phyloP scores from a whole-genome alignment of 2,888 invertebrate genomes.

The Drosophila bunnanda region DNA sequence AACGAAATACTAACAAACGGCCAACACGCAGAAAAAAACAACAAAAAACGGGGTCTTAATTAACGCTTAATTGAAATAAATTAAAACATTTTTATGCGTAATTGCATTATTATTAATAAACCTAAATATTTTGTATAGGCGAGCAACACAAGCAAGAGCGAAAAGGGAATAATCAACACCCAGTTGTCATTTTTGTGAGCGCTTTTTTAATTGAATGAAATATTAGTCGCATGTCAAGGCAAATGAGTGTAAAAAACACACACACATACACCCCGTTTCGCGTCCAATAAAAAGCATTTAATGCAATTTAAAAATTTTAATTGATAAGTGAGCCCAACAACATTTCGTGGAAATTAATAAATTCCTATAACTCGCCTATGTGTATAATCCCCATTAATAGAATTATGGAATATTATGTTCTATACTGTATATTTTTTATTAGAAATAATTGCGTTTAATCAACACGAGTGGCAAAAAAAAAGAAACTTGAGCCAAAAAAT shows the following conservation, averaged over 20 bases:
- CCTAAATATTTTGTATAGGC: constrained; percentile 71
- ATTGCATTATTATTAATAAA: constrained; percentile 85
- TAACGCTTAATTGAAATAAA: constrained; percentile 85
- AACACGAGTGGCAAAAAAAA: constrained; percentile 8
- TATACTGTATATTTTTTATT: constrained; percentile 62
- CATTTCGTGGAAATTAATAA: constrained; percentile 49
- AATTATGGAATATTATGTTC: constrained; percentile 59
- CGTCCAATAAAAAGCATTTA: constrained; percentile 53
- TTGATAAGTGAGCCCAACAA: constrained; percentile 71
- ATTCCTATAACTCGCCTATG: constrained; percentile 46
- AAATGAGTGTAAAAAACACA: constrained; percentile 29
- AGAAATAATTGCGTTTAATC: constrained; percentile 58
- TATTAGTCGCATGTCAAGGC: constrained; percentile 64
- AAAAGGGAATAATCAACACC: constrained; percentile 35
- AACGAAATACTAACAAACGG: constrained; percentile 29
- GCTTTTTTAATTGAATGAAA: constrained; percentile 73
- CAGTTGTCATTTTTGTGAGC: constrained; percentile 47
- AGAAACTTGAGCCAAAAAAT: constrained; percentile 25
- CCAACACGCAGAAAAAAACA: constrained; percentile 27
- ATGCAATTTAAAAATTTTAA: constrained; percentile 79
- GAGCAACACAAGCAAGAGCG: not conserved
- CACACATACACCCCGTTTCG: constrained; percentile 2
- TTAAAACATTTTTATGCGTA: constrained; percentile 85
- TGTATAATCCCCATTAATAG: constrained; percentile 76
- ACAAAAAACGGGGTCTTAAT: constrained; percentile 79